Base-by-base conservation (phyloP, 2,888 invertebrate species). In the Cephus runcator region DNA sequence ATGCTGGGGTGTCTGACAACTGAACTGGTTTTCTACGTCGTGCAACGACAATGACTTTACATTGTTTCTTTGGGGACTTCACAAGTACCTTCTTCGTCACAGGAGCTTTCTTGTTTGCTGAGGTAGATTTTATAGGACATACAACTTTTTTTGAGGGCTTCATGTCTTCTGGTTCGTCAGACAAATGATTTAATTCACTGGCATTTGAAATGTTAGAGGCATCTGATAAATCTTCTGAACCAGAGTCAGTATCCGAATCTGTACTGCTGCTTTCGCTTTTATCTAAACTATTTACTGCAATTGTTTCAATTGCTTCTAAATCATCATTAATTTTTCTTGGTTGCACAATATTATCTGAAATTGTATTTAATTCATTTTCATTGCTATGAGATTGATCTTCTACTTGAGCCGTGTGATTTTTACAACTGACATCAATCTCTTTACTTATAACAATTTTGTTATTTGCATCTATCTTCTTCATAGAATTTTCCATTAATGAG, bases 11-110 rank as follows among this genome's bases (percentile, higher is more conserved):
- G 33, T 90, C 85, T n/a, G 84, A 82, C 69, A 90, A 82, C 73
- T 83, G 82, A 3, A 89, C 84, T 1, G 85, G 85, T 79, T 84
- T 88, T 76, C 83, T 84, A n/a, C 88, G 86, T 75, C 85, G 82
- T 9, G 79, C 83, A 35, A 87, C 78, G 1, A 87, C 69, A 69
- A 88, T 78, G 15, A 86, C 76, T 76, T 82, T 85, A 15, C 76
- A 78, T 0, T 79, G 76, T 30, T 81, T 31, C 15, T 40, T 34
- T 31, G n/a, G 15, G 34, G 12, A 12, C n/a, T 68, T 69, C 3
- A 75, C 34, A 2, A 34, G 69, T 75, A 69, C 31, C 36, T 75
- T 79, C 33, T 6, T 12, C 69, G 35, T 76, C 9, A 4, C 23
- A 31, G 30, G 30, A 23, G 69, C 34, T 30, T 75, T 79, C 31